These are phyloP conservation scores for Meleagris gallopavo DNA, from an alignment of 2,113 vertebrate species.

Conservation along the genomic window DNA sequence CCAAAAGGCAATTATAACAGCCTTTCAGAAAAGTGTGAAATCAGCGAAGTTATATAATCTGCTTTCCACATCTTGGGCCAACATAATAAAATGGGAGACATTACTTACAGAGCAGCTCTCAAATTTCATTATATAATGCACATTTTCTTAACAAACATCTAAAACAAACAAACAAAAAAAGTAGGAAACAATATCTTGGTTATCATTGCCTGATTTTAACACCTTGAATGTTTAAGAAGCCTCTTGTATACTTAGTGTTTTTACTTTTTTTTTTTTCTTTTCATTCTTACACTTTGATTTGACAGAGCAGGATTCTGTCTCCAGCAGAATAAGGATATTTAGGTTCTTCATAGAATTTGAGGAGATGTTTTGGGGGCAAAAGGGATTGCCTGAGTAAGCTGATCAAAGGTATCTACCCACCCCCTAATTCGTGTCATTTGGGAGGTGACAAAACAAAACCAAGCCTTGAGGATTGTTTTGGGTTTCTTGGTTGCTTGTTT, in stretches of 20 bases:
- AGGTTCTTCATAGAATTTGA: not conserved
- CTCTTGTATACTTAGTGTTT: not conserved
- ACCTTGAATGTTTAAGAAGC: not conserved
- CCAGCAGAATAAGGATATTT: not conserved
- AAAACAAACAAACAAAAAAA: not conserved
- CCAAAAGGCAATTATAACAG: not conserved
- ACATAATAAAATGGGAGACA: not conserved
- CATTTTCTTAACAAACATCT: not conserved
- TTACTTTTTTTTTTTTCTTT: not conserved
- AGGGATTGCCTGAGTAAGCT: not conserved
- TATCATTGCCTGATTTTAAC: not conserved
- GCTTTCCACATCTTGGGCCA: fast-evolving
- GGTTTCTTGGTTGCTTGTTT: not conserved
- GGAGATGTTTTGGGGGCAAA: not conserved
- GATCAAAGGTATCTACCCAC: not conserved
- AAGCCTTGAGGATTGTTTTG: not conserved
- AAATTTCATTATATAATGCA: not conserved
- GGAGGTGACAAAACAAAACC: not conserved
- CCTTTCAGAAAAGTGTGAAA: not conserved
- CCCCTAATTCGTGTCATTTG: not conserved
- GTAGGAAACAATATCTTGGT: fast-evolving
- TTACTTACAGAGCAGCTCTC: not conserved
- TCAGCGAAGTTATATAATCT: not conserved
- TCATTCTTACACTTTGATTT: not conserved
- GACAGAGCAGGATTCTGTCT: not conserved